Evolutionary conservation across 2,797 vertebrate genomes (phyloP), one percentile per base, ranked within the genome.

Genomic region (Adelosebastes latens): DNA sequence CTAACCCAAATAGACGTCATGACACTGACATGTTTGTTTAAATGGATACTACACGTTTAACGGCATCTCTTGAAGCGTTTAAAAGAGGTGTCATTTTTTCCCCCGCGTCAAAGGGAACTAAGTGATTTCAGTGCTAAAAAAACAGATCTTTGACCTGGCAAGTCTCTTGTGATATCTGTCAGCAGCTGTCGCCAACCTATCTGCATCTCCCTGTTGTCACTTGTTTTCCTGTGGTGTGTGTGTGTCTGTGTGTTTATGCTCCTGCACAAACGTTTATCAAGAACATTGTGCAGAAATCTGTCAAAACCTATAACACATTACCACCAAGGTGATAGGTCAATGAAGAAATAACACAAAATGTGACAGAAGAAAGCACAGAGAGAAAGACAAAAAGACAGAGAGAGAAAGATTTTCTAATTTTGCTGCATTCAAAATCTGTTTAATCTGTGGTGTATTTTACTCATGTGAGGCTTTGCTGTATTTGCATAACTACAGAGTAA

Each of bases 91-190:
- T 2, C 6, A 27, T 24, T 68, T 56, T 76, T 11, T 0, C 22
- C 46, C 22, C 11, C 53, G 52, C 65, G 67, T 88, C 75, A 81
- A 60, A 71, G 59, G 7, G 24, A 85, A 52, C 36, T 32, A 32
- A 76, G 58, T 29, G 65, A 75, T 79, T 87, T 83, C 46, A 62
- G 58, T 32, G 31, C 16, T 32, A 42, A 79, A 83, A 83, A 85
- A 84, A 79, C 78, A 79, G 69, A 88, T 82, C 75, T 82, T 74
- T 85, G 80, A 88, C 80, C 72, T 69, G 71, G 13, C 16, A 86
- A 83, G 81, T 87, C 84, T 86, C 84, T 76, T 70, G 82, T 8
- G 73, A 83, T 85, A 77, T 80, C 36, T 72, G 80, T 89, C 80
- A 86, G 52, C 85, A 88, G 85, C 81, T 88, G 87, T 72, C 4